phyloP scores from a whole-genome alignment of 2,113 vertebrate genomes.

The Herpailurus yagouaroundi region DNA sequence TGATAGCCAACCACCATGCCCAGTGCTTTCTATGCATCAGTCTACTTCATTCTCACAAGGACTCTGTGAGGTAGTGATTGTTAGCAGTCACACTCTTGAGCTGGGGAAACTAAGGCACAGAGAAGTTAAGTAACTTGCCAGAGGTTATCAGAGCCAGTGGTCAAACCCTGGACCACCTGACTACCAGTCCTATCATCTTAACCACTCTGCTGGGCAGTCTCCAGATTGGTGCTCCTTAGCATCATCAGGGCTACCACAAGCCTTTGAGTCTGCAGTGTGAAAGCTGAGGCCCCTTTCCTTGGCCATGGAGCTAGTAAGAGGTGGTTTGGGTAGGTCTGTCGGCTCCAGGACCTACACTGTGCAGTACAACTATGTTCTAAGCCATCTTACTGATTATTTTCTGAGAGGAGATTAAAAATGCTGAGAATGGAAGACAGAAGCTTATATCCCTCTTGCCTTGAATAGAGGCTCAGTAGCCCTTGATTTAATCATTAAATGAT shows the following conservation, averaged over 20 bases:
- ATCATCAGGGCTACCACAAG: not conserved
- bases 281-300: not conserved
- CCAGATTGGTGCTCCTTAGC: not conserved
- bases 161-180: not conserved
- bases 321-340: not conserved
- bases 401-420: not conserved
- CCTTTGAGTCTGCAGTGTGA: not conserved
- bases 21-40: not conserved
- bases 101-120: not conserved
- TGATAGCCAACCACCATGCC: not conserved
- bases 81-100: not conserved
- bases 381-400: not conserved
- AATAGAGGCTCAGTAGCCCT: not conserved
- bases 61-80: not conserved
- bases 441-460: not conserved
- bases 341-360: not conserved
- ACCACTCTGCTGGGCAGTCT: not conserved
- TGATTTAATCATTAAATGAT: constrained; percentile 21
- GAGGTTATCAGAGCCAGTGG: not conserved
- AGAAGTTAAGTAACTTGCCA: not conserved
- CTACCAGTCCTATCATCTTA: not conserved
- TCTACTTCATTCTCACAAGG: not conserved
- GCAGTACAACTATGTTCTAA: not conserved
- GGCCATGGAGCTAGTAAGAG: not conserved
- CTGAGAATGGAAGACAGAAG: not conserved